Percentiles rank a stretch among this genome's conserved stretches.
These are phyloP conservation scores for Rhinogobio ventralis DNA, from an alignment of 2,797 vertebrate genomes.

Conservation along the genomic window DNA sequence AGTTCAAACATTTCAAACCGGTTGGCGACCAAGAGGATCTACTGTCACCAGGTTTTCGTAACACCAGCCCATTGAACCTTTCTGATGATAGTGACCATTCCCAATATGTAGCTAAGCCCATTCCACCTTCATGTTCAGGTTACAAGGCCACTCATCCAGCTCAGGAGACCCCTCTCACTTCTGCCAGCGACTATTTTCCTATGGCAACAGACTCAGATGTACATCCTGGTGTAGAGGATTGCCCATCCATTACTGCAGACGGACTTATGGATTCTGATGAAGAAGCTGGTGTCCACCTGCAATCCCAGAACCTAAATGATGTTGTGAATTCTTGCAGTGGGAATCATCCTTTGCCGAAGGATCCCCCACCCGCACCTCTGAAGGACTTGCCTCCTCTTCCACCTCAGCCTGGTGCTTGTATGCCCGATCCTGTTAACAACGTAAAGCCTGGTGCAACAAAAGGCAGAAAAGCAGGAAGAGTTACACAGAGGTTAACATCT, in stretches of 20 bases:
- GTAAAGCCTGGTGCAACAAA: conserved; percentile 65
- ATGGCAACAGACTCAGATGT: conserved; percentile 84
- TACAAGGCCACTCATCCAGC: conserved; percentile 45
- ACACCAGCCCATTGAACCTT: conserved; percentile 74
- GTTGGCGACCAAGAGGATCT: conserved; percentile 58
- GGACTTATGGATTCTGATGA: conserved; percentile 88
- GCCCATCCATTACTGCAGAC: conserved; percentile 84
- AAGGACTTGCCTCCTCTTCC: conserved; percentile 86
- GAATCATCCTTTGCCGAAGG: conserved; percentile 70
- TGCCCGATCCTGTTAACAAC: conserved; percentile 82
- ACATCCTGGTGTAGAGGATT: conserved; percentile 82
- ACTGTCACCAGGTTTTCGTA: conserved; percentile 66
- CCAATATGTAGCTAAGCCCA: conserved; percentile 75
- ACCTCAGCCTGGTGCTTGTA: conserved; percentile 86
- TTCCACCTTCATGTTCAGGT: conserved; percentile 31
- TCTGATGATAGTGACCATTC: conserved; percentile 83
- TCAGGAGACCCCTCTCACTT: conserved; percentile 79
- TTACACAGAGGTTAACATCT: conserved; percentile 59
- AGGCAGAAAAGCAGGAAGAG: conserved; percentile 67
- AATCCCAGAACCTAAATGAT: conserved; percentile 64
- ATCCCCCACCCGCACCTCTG: conserved; percentile 82
- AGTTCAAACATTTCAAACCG: conserved; percentile 91
- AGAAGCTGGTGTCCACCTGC: conserved; percentile 70
- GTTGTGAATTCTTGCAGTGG: conserved; percentile 61
- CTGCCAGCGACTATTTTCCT: conserved; percentile 86